A percentile compares a stretch with the other conserved stretches of the same genome.
Conservation (phyloP, 2,113 vertebrate species). For the Struthidea cinerea region DNA sequence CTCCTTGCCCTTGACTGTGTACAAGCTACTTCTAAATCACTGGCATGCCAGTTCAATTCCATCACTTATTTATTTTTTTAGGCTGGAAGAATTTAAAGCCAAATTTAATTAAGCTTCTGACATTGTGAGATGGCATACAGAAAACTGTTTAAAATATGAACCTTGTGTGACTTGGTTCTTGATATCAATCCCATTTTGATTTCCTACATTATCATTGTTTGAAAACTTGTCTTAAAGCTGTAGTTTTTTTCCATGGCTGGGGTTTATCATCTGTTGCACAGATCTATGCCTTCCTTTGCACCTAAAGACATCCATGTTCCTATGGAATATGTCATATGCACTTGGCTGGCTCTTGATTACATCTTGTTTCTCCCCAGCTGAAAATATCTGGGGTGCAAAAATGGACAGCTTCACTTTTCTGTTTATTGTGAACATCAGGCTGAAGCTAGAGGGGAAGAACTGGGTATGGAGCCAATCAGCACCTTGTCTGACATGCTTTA, state of each 20-base stretch:
- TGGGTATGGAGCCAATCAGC: neutral
- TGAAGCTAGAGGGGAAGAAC: neutral
- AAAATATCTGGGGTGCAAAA: neutral
- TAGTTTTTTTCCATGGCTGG: neutral
- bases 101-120: conserved; percentile 34
- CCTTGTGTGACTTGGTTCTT: neutral
- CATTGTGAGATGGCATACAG: neutral
- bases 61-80: neutral
- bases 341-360: neutral
- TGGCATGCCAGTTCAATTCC: neutral
- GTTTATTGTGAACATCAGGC: neutral
- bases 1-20: neutral
- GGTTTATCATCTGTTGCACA: neutral
- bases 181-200: neutral
- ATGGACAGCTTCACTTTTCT: neutral
- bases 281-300: neutral
- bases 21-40: neutral
- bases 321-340: neutral
- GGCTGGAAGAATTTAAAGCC: neutral
- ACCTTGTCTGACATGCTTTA: neutral
- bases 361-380: neutral
- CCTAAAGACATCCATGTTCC: neutral
- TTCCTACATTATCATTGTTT: neutral
- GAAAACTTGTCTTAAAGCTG: neutral
- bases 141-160: neutral